phyloP scores from a whole-genome alignment of 2,797 vertebrate species.

The Neosalanx taihuensis region DNA sequence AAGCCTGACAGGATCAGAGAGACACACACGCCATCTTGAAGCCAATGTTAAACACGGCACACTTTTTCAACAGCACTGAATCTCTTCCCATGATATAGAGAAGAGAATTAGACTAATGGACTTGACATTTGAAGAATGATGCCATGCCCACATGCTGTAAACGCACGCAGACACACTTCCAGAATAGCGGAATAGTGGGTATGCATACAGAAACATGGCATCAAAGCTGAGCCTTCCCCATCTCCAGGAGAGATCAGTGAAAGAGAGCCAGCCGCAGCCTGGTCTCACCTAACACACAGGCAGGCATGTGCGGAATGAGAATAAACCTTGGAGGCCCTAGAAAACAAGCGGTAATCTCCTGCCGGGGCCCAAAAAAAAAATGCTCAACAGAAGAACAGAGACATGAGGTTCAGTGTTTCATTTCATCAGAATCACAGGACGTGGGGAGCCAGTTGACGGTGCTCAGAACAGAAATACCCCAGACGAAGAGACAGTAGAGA shows the following conservation, averaged over 20 bases:
- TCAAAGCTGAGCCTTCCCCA: background rate
- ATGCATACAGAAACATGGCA: background rate
- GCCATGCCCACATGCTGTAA: background rate
- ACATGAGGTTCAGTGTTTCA: background rate
- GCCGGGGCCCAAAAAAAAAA: background rate
- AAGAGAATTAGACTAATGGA: no score
- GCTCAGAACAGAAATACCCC: background rate
- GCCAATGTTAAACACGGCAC: background rate
- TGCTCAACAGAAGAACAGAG: background rate
- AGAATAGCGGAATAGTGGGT: background rate
- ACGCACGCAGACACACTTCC: background rate
- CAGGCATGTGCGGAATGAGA: background rate
- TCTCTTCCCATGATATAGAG: no score
- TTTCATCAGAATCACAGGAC: background rate
- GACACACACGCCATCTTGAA: background rate
- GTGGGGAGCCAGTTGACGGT: background rate
- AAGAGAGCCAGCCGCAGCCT: no score
- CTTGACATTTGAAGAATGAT: no score
- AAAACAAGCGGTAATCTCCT: slow-evolving; percentile 4
- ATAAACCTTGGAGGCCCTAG: background rate
- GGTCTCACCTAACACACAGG: background rate
- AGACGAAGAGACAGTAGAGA: background rate
- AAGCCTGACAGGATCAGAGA: slow-evolving; percentile 71
- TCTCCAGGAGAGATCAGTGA: no score
- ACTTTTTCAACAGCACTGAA: no score